Evolutionary conservation across 2,797 vertebrate species (phyloP).

Genomic region (Scarus forsteni): DNA sequence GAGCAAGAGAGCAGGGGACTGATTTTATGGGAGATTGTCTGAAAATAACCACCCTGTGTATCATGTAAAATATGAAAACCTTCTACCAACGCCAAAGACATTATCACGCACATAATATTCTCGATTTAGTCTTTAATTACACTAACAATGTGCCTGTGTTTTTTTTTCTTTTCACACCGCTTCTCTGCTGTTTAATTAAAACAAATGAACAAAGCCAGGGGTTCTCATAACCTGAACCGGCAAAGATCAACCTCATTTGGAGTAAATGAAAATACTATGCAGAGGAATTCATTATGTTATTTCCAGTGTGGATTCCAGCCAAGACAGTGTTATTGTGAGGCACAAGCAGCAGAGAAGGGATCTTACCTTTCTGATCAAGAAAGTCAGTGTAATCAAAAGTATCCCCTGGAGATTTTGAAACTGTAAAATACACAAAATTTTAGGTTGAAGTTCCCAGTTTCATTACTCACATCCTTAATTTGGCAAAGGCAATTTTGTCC

Average conservation of each 20-base stretch:
- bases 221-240: conserved; percentile 74
- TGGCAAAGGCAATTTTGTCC: conserved; percentile 9
- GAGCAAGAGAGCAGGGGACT: conserved; percentile 8
- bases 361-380: conserved; percentile 20
- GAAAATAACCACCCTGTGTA: conserved; percentile 42
- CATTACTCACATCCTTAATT: conserved; percentile 47
- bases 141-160: conserved; percentile 64
- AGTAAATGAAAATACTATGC: conserved; percentile 69
- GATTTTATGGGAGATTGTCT: conserved; percentile 45
- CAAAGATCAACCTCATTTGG: conserved; percentile 72
- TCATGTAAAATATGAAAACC: conserved; percentile 39
- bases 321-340: conserved; percentile 26
- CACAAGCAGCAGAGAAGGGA: neutral
- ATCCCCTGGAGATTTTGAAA: conserved; percentile 28
- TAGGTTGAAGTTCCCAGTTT: conserved; percentile 25
- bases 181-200: conserved; percentile 75
- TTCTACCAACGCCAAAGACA: conserved; percentile 42
- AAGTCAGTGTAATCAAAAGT: conserved; percentile 28
- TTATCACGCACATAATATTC: conserved; percentile 45
- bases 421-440: conserved; percentile 20
- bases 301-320: conserved; percentile 52
- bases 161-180: conserved; percentile 62
- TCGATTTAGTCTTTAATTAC: conserved; percentile 75
- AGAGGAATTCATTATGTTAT: conserved; percentile 67
- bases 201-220: conserved; percentile 79